Evolutionary conservation across 2,113 vertebrate genomes (phyloP).

Genomic region (Scophthalmus maximus): DNA sequence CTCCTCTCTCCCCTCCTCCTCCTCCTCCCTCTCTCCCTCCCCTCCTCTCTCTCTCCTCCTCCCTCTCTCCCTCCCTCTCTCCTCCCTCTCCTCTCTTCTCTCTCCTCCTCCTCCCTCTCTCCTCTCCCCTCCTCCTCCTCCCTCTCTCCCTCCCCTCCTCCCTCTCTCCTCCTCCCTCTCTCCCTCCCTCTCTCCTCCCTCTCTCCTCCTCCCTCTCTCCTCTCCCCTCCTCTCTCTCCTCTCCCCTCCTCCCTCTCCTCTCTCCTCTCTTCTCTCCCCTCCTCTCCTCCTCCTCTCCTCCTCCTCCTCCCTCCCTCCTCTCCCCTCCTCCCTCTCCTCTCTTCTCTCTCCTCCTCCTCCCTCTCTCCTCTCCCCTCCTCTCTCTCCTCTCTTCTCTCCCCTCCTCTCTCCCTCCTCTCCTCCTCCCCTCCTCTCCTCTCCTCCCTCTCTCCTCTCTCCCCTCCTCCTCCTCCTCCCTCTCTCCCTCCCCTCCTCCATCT

Average conservation of each 20-base stretch:
- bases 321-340: neutral
- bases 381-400: neutral
- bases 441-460: slow-evolving; percentile 8
- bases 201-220: too few relatives aligned
- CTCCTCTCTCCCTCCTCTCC: too few relatives aligned
- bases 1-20: neutral
- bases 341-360: too few relatives aligned
- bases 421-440: too few relatives aligned
- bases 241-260: neutral
- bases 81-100: neutral
- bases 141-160: slow-evolving; percentile 5
- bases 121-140: neutral
- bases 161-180: too few relatives aligned
- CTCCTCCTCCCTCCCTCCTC: neutral
- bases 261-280: too few relatives aligned
- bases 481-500: neutral
- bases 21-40: too few relatives aligned
- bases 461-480: neutral
- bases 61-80: slow-evolving; percentile 4
- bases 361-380: neutral
- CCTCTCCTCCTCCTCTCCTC: neutral
- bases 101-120: neutral
- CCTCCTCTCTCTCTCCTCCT: too few relatives aligned
- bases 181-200: too few relatives aligned
- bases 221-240: too few relatives aligned